Evolutionary conservation across 2,113 vertebrate species (phyloP), one percentile per base, ranked within the genome.

Genomic region (Oreochromis niloticus): DNA sequence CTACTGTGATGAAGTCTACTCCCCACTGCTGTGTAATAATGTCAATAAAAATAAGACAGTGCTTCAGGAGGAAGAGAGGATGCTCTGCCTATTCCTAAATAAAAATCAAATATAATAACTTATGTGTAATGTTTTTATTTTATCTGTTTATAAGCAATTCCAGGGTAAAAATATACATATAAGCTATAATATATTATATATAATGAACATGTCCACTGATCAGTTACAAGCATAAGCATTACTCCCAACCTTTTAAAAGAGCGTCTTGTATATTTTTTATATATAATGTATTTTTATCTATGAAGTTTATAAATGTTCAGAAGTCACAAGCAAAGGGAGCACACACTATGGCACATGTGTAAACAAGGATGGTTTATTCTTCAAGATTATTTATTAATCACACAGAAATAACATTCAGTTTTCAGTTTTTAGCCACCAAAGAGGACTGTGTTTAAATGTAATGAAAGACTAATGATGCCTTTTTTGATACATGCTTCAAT

Each of bases 201-300:
- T 30, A 59, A 59, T 32, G 13, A 59, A 59, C 27, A 16, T 27
- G 4, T 57, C 55, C 55, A 57, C 12, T 27, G 56, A 59, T 32
- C 56, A 16, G 56, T 59, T 59, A 59, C 27, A 17, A 59, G 56
- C 56, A 32, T 59, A 59, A 59, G 56, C 56, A 59, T 59, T 59
- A 30, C 56, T 59, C 27, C 56, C 56, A 30, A 14, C 27, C 56
- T 59, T 59, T 59, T 59, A 59, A 30, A 59, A 59, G 7, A 59
- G 56, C 2, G 1, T 59, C 13, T 59, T 30, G 3, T 14, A 59
- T 30, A 16, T 16, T 16, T 16, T 59, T 59, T 16, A 59, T 30
- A 16, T 0, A 16, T 59, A 30, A 59, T 30, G 24, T 30, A 59
- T 59, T 30, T 59, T 59, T 32, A 30, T 59, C 27, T 59, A 16